Evolutionary conservation across 1,140 invertebrate species (phyloP).

Genomic region (Pseudobourletiella spinata): DNA sequence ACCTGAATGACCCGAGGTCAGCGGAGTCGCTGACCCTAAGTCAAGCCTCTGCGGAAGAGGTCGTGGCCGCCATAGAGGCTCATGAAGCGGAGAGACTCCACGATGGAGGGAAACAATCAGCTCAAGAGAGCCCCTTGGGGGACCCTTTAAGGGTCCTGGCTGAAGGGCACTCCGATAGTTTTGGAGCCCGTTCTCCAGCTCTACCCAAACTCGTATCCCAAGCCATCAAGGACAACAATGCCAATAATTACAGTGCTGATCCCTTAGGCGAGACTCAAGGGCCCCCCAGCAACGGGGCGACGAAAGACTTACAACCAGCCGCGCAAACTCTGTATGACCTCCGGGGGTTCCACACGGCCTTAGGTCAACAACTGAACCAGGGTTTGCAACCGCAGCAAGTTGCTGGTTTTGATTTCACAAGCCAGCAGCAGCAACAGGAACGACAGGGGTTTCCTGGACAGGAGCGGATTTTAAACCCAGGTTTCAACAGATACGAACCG

Average conservation of each 20-base stretch:
- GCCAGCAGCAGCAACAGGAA: no score
- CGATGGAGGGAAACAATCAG: background rate
- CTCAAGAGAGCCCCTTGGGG: background rate
- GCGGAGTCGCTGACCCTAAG: no score
- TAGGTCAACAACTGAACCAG: conserved; percentile 9
- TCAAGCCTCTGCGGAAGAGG: conserved; percentile 6
- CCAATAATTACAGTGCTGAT: no score
- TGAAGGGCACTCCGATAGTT: no score
- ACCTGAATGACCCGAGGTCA: no score
- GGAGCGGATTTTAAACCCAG: background rate
- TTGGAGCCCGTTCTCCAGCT: no score
- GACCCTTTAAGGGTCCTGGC: no score
- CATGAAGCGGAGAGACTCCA: background rate
- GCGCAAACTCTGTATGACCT: conserved; percentile 35
- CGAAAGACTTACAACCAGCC: conserved; percentile 14
- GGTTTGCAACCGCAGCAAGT: background rate
- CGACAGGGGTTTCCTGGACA: no score
- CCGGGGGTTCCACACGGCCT: conserved; percentile 28
- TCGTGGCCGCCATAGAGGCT: conserved; percentile 1
- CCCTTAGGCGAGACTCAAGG: no score
- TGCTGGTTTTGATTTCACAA: background rate
- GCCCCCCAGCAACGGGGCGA: no score
- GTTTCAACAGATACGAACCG: background rate
- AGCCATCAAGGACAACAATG: no score
- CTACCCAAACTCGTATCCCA: no score